phyloP scores from a whole-genome alignment of 2,113 vertebrate genomes.

The rabbit (Oryctolagus cuniculus) region DNA sequence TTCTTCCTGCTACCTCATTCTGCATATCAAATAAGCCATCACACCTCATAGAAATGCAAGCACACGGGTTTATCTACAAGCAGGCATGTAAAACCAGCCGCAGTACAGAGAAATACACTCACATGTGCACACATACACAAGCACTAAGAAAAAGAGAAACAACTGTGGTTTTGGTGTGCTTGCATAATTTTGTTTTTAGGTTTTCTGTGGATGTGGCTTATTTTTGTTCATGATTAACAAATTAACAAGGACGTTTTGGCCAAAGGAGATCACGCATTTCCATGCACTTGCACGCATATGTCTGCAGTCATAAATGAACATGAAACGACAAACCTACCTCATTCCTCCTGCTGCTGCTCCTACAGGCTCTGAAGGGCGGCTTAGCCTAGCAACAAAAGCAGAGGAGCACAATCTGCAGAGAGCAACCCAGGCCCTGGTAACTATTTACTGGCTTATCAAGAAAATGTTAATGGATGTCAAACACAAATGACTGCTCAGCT shows the following conservation, averaged over 20 bases:
- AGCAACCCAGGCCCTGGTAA: background rate
- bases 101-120: background rate
- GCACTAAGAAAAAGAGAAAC: background rate
- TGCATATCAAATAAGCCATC: background rate
- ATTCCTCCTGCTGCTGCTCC: background rate
- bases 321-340: constrained; percentile 64
- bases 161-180: background rate
- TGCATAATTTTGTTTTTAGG: background rate
- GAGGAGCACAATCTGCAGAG: background rate
- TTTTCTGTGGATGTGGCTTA: background rate
- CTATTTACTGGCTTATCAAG: background rate
- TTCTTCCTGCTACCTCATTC: background rate
- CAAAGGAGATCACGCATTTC: background rate
- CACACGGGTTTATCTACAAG: background rate
- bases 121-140: background rate
- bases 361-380: background rate
- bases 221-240: background rate
- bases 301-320: background rate
- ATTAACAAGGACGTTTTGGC: background rate
- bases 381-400: background rate
- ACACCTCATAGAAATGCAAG: background rate
- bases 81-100: background rate
- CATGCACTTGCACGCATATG: too few species aligned
- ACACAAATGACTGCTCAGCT: constrained; percentile 11
- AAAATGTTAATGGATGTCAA: constrained; percentile 1